Conservation (phyloP, 2,888 invertebrate species). For the Micoletzkya japonica region DNA sequence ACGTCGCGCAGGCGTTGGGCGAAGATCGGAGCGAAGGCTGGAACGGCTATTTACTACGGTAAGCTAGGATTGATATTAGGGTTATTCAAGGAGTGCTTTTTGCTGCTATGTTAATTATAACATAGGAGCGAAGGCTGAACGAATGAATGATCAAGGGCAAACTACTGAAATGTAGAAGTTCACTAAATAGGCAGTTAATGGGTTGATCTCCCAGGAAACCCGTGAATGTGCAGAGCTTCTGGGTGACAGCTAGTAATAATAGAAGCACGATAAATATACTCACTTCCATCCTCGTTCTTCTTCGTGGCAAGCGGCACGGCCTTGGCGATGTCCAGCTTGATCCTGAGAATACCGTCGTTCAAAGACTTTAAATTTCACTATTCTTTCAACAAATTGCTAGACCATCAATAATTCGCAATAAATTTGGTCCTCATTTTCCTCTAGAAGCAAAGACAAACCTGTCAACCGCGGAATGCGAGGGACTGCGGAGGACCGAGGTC, state of each 20-base stretch:
- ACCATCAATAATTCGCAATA: slow-evolving; percentile 19
- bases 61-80: not conserved
- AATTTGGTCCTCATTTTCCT: not conserved
- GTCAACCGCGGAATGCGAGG: slow-evolving; percentile 40
- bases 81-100: not conserved
- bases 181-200: too few relatives aligned
- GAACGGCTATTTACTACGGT: slow-evolving; percentile 10
- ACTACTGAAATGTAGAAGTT: too few relatives aligned
- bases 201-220: too few relatives aligned
- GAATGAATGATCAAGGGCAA: too few relatives aligned
- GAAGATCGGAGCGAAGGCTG: slow-evolving; percentile 77
- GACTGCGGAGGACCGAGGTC: slow-evolving; percentile 33
- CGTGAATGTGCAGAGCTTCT: not conserved
- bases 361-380: not conserved
- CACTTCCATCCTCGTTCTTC: slow-evolving; percentile 56
- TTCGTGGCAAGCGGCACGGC: slow-evolving; percentile 47
- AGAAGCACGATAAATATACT: slow-evolving; percentile 26
- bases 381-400: slow-evolving; percentile 18
- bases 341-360: not conserved
- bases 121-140: too few relatives aligned
- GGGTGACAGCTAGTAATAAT: not conserved
- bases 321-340: slow-evolving; percentile 45
- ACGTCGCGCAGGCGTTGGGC: slow-evolving; percentile 80
- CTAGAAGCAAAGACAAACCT: slow-evolving; percentile 26
- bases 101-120: too few relatives aligned